Evolutionary conservation across 2,797 vertebrate genomes (phyloP), one percentile per base, ranked within the genome.

Genomic region (Etheostoma nigrum): DNA sequence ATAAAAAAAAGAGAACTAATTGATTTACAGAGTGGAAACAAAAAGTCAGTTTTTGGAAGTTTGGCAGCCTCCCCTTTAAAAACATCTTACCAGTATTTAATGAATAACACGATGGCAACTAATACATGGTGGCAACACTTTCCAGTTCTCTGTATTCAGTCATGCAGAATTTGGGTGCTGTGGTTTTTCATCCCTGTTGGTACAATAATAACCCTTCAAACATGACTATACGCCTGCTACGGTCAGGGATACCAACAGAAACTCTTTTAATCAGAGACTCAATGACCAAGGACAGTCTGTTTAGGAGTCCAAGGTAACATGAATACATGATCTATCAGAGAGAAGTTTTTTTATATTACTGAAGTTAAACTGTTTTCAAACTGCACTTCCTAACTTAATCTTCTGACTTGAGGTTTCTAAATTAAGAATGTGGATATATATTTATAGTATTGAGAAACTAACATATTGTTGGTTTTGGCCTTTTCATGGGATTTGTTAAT

Each of bases 201-300:
- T 25, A 42, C 21, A 21, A 9, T 40, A 40, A 40, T 0, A 23
- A 53, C 6, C 19, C 48, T 25, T 48, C 4, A 30, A 47, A 16
- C n/a, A 2, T 53, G 63, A 58, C 40, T 36, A 6, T 4, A 27
- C 19, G 0, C 47, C 14, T 36, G 18, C 16, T 15, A 27, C 16
- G 15, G 6, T 45, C 16, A 73, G 21, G 23, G 63, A 61, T 13
- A 11, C 49, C 45, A 44, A 13, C 9, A 16, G 19, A 59, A 69
- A 25, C 64, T 53, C 12, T 73, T 77, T 68, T 62, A 76, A 74
- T 73, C 40, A 57, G 36, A 33, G 74, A 67, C 52, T 67, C 12
- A 49, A 27, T 19, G 45, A 72, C 53, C n/a, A 36, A 18, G 2
- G 67, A 79, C n/a, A 54, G 55, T 45, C 15, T 2, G 6, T n/a